These are phyloP conservation scores for Streblospio benedicti DNA, from an alignment of 1,140 invertebrate genomes.

Conservation along the genomic window DNA sequence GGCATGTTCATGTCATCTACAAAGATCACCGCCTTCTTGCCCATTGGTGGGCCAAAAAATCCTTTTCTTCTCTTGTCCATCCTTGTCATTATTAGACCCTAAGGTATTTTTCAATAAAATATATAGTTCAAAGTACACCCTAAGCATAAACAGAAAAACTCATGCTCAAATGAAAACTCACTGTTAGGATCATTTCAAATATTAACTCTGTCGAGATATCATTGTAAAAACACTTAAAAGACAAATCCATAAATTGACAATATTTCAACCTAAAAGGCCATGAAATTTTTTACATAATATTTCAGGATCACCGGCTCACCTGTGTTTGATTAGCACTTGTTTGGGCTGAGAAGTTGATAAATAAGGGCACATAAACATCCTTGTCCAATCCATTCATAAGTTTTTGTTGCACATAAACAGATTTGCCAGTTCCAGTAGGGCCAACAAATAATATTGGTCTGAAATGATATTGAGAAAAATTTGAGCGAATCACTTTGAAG, in stretches of 20 bases:
- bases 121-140: constrained; percentile 4
- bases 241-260: too few relatives aligned
- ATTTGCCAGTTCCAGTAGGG: constrained; percentile 48
- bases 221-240: too few relatives aligned
- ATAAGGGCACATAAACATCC: constrained; percentile 41
- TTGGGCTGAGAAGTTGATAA: constrained; percentile 49
- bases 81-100: constrained; percentile 56
- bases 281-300: too few relatives aligned
- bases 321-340: constrained; percentile 52
- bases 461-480: too few relatives aligned
- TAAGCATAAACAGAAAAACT: too few relatives aligned
- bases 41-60: constrained; percentile 46
- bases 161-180: too few relatives aligned
- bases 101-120: too few relatives aligned
- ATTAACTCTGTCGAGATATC: too few relatives aligned
- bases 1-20: constrained; percentile 50
- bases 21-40: constrained; percentile 47
- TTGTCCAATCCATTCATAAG: constrained; percentile 44
- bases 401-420: constrained; percentile 46
- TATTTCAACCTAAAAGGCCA: too few relatives aligned
- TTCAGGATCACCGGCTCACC: constrained; percentile 45
- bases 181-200: too few relatives aligned
- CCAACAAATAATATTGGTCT: constrained; percentile 53
- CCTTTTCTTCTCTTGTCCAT: constrained; percentile 46
- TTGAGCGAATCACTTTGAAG: too few relatives aligned